Conservation (phyloP, 2,888 invertebrate genomes). For the Cinara cedri region DNA sequence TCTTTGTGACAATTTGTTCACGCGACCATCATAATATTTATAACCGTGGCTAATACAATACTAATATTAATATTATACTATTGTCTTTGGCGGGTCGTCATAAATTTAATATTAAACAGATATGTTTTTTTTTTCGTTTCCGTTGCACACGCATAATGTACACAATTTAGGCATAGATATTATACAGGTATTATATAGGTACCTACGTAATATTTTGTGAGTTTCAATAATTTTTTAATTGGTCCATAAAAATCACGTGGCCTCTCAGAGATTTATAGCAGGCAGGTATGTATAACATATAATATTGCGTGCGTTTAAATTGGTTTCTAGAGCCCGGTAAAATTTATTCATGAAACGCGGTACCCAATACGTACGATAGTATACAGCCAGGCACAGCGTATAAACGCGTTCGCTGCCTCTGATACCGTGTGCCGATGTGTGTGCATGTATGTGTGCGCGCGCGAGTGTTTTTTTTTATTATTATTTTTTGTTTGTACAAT, state of each 20-base stretch:
- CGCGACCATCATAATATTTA: no score
- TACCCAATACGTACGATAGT: neutral
- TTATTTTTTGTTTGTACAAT: neutral
- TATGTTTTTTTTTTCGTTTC: constrained; percentile 12
- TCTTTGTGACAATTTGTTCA: no score
- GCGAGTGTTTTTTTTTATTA: neutral
- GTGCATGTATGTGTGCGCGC: neutral
- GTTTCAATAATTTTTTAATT: constrained; percentile 54
- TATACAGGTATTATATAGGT: no score
- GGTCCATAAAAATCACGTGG: constrained; percentile 46
- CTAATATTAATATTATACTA: neutral
- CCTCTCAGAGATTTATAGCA: constrained; percentile 29
- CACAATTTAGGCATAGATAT: no score
- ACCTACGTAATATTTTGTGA: constrained; percentile 12
- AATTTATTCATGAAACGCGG: constrained; percentile 47
- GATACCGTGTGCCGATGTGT: neutral
- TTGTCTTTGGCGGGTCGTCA: no score
- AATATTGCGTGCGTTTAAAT: constrained; percentile 53
- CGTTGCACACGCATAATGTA: neutral
- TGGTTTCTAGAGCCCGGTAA: constrained; percentile 40
- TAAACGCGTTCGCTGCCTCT: no score
- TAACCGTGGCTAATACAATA: no score
- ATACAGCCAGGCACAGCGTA: no score
- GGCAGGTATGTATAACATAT: neutral
- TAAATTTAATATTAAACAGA: no score